Conservation (phyloP, 2,797 vertebrate genomes). For the Sebastes steindachneri region DNA sequence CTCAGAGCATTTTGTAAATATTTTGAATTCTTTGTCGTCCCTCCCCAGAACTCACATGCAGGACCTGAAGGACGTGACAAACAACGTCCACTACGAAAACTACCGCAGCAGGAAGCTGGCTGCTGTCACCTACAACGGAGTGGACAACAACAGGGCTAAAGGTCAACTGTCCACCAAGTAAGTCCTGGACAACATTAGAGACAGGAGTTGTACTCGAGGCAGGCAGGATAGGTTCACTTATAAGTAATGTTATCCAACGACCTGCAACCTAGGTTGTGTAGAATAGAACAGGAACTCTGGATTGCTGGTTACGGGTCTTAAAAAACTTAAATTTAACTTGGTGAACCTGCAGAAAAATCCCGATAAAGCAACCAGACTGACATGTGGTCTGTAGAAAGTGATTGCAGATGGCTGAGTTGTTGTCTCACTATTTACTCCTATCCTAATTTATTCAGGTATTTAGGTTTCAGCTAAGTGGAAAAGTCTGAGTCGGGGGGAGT, state of each 20-base stretch:
- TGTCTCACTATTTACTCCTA: background rate
- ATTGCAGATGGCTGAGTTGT: background rate
- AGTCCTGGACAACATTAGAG: constrained; percentile 57
- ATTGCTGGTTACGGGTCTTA: too few relatives aligned
- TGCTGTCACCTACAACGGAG: constrained; percentile 98
- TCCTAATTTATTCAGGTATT: background rate
- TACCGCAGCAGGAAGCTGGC: constrained; percentile 98
- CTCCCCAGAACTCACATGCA: constrained; percentile 96
- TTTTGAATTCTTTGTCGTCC: background rate
- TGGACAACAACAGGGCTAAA: constrained; percentile 97
- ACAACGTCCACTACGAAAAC: constrained; percentile 99
- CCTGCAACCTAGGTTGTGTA: background rate
- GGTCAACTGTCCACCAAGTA: constrained; percentile 95
- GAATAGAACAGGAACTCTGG: background rate
- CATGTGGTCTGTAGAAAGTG: background rate
- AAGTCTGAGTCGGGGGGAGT: background rate
- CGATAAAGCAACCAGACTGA: background rate
- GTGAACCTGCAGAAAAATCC: background rate
- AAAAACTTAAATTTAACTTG: background rate
- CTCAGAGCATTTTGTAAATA: background rate
- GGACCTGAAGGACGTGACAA: constrained; percentile 98
- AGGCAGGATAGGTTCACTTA: background rate
- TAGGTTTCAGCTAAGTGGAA: background rate
- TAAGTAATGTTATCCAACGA: background rate
- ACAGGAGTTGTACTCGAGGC: background rate